Conservation (phyloP, 2,797 vertebrate genomes). For the Propithecus deckenii region DNA sequence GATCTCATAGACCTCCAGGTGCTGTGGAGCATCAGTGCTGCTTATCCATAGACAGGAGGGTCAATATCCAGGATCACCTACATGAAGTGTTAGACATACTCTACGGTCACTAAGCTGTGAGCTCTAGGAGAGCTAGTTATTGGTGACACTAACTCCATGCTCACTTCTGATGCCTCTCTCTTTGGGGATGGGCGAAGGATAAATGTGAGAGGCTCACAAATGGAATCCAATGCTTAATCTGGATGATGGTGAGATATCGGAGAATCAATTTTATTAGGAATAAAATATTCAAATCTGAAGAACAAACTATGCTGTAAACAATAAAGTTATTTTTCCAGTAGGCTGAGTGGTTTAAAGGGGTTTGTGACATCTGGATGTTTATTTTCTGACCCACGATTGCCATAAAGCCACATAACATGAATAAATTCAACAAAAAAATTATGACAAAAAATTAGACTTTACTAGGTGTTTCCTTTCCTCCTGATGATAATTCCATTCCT, state of each 20-base stretch:
- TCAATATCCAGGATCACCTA: neutral
- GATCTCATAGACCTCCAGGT: neutral
- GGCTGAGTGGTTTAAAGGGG: neutral
- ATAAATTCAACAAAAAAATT: neutral
- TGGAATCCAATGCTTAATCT: neutral
- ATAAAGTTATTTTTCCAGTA: neutral
- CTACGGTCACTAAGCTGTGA: neutral
- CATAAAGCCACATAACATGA: neutral
- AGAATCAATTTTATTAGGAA: neutral
- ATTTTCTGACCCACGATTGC: neutral
- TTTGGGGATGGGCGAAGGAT: neutral
- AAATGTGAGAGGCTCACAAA: neutral
- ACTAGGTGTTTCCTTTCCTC: neutral
- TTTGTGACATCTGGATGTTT: neutral
- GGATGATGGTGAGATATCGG: neutral
- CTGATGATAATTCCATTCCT: neutral
- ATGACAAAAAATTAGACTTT: neutral
- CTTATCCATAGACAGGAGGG: neutral
- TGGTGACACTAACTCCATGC: neutral
- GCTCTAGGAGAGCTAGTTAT: neutral
- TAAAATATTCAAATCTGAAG: neutral
- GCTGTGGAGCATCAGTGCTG: neutral
- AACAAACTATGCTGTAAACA: neutral
- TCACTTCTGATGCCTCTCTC: neutral
- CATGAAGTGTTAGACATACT: neutral